These are phyloP conservation scores for Rhyzopertha dominica DNA, from an alignment of 1,140 invertebrate species.

Conservation along the genomic window DNA sequence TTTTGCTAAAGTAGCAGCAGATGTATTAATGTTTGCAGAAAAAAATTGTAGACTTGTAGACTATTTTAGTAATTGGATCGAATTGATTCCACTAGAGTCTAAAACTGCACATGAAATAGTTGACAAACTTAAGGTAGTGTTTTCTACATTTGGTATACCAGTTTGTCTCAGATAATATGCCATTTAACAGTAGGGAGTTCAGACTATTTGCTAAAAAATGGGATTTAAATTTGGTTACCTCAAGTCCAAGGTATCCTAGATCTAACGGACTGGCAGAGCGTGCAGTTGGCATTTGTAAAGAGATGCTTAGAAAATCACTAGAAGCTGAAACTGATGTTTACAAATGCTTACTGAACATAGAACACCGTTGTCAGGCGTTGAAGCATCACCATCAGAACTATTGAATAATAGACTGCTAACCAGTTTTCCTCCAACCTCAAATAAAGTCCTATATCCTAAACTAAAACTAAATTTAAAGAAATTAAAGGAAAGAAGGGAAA, in stretches of 20 bases:
- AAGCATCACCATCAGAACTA: too few relatives aligned
- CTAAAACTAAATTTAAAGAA: too few relatives aligned
- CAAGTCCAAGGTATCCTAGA: conserved; percentile 41
- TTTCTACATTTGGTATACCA: conserved; percentile 38
- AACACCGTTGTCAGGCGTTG: too few relatives aligned
- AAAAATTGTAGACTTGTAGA: conserved; percentile 23
- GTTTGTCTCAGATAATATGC: conserved; percentile 41
- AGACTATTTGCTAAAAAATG: conserved; percentile 39
- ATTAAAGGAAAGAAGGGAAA: too few relatives aligned
- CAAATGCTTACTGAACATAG: too few relatives aligned
- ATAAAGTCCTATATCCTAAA: too few relatives aligned
- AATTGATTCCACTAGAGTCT: conserved; percentile 22
- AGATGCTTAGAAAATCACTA: too few relatives aligned
- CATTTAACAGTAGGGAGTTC: conserved; percentile 30
- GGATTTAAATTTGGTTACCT: conserved; percentile 41
- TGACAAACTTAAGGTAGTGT: conserved; percentile 21
- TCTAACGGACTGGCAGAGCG: conserved; percentile 41
- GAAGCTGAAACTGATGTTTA: too few relatives aligned
- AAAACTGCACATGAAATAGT: conserved; percentile 27
- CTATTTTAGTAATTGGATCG: conserved; percentile 37
- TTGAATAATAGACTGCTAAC: too few relatives aligned
- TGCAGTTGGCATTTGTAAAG: conserved; percentile 36
- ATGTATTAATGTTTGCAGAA: conserved; percentile 28
- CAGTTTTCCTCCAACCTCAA: too few relatives aligned
- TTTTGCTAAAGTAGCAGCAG: conserved; percentile 33